Conservation (phyloP, 2,888 invertebrate genomes). For the Malthinus flaveolus region DNA sequence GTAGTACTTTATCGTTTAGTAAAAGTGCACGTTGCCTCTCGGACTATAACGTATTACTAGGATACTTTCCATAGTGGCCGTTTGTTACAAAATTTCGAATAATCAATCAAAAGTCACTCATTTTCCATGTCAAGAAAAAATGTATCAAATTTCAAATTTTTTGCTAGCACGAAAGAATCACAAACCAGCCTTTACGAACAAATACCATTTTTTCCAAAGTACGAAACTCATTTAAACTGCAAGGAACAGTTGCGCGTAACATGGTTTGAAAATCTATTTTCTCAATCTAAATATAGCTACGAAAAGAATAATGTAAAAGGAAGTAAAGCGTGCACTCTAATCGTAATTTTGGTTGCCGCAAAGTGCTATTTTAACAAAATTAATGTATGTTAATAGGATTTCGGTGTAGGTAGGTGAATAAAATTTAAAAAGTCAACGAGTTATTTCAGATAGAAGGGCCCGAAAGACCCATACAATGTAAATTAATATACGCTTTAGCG, state of each 20-base stretch:
- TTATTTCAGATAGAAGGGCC: constrained; percentile 26
- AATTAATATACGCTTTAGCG: constrained; percentile 57
- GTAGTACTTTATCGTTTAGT: no score
- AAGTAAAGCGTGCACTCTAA: constrained; percentile 66
- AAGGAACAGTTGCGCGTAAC: constrained; percentile 45
- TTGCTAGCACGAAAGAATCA: constrained; percentile 6
- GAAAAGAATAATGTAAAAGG: constrained; percentile 53
- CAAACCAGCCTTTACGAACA: neutral
- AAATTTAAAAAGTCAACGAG: neutral
- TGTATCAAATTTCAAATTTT: constrained; percentile 19
- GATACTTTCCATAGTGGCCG: no score
- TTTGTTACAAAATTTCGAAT: no score
- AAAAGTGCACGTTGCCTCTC: no score
- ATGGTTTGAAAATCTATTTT: constrained; percentile 63
- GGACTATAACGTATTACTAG: no score
- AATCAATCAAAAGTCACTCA: constrained; percentile 5
- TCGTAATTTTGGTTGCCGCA: constrained; percentile 61
- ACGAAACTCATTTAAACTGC: constrained; percentile 42
- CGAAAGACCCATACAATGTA: constrained; percentile 23
- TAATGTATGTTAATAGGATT: constrained; percentile 33
- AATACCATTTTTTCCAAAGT: constrained; percentile 51
- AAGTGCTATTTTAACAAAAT: constrained; percentile 49
- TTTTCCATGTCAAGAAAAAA: constrained; percentile 17
- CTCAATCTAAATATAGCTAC: constrained; percentile 62
- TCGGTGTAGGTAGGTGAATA: constrained; percentile 9